These are phyloP conservation scores for Asarcornis scutulata DNA, from an alignment of 2,113 vertebrate genomes.

Conservation along the genomic window DNA sequence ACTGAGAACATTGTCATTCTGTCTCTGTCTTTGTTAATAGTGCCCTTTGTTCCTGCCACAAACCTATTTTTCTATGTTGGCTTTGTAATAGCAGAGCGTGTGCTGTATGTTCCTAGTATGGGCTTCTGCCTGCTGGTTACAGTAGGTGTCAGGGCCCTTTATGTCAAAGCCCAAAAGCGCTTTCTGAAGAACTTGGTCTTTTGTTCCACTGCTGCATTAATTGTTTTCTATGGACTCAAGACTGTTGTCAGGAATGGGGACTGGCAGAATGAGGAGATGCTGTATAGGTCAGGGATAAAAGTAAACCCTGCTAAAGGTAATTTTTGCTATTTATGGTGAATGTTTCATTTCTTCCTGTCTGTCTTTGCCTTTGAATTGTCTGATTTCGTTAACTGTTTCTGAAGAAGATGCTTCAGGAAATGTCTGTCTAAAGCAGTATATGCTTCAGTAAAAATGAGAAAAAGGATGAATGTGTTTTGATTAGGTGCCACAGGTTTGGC, in stretches of 20 bases:
- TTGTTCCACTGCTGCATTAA: constrained; percentile 85
- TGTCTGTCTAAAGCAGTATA: neutral
- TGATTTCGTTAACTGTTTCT: neutral
- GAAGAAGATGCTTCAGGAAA: neutral
- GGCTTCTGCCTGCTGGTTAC: constrained; percentile 97
- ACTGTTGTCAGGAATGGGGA: constrained; percentile 93
- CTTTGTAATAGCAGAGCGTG: constrained; percentile 98
- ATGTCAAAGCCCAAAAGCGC: constrained; percentile 83
- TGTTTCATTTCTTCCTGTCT: neutral
- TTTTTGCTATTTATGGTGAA: constrained; percentile 23
- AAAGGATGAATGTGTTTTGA: neutral
- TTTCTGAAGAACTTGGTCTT: constrained; percentile 88
- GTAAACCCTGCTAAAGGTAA: constrained; percentile 99
- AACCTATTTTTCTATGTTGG: constrained; percentile 99
- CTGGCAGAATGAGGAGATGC: constrained; percentile 98
- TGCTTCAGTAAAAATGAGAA: neutral
- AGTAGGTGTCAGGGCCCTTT: constrained; percentile 89
- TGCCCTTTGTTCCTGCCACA: constrained; percentile 95
- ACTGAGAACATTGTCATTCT: constrained; percentile 91
- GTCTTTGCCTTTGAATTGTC: constrained; percentile 7
- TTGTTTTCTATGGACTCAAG: constrained; percentile 91
- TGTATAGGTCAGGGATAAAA: constrained; percentile 98
- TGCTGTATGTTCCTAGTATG: constrained; percentile 99
- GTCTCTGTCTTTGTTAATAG: constrained; percentile 89
- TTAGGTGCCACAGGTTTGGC: neutral